Percentiles rank a stretch among this genome's conserved stretches.
Evolutionary conservation across 2,888 invertebrate species (phyloP).

Genomic region (Sycophila texana): DNA sequence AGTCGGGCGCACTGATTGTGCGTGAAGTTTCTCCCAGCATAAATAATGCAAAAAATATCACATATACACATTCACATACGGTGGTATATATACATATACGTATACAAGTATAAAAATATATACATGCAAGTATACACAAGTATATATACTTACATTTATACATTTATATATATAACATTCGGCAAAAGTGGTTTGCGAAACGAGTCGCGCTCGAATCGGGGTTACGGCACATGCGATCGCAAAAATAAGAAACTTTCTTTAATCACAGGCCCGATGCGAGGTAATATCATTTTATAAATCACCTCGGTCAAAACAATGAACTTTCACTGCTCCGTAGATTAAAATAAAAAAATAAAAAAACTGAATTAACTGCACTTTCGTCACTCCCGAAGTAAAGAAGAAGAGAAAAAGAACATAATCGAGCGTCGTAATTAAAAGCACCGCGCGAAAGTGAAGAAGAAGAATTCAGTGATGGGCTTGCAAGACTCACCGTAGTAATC

Average conservation of each 20-base stretch:
- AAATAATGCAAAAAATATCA: no score
- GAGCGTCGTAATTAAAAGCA: no score
- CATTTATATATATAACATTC: background rate
- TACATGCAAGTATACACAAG: no score
- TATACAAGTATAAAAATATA: no score
- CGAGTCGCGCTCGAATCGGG: conserved; percentile 12
- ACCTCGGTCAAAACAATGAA: background rate
- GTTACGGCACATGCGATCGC: conserved; percentile 9
- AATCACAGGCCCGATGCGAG: background rate
- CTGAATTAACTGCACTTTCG: background rate
- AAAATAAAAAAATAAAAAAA: background rate
- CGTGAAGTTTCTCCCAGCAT: no score
- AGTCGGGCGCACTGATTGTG: no score
- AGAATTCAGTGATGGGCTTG: no score
- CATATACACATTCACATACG: no score
- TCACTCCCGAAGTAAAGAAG: background rate
- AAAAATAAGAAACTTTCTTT: conserved; percentile 19
- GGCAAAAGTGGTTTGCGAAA: conserved; percentile 21
- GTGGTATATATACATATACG: no score
- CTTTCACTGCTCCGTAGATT: no score
- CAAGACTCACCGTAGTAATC: conserved; percentile 64
- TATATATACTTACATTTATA: no score
- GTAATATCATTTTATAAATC: conserved; percentile 9
- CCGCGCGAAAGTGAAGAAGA: background rate
- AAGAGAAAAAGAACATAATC: background rate